A percentile compares a stretch with the other conserved stretches of the same genome.
Conservation (phyloP, 2,888 invertebrate species). For the Drosophila planitibia region DNA sequence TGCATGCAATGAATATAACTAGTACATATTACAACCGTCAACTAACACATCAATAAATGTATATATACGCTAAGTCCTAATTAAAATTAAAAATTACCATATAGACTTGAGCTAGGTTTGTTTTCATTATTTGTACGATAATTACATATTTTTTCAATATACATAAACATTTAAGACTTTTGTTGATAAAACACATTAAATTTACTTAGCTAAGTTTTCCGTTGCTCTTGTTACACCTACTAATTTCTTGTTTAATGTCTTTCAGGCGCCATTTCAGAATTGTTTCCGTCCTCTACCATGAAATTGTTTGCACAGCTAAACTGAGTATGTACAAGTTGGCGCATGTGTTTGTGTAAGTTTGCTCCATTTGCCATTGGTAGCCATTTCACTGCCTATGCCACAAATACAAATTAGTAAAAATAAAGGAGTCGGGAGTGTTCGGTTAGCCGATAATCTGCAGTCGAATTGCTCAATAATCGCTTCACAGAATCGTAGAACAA, state of each 20-base stretch:
- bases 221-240: slow-evolving; percentile 19
- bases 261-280: slow-evolving; percentile 30
- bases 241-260: slow-evolving; percentile 46
- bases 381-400: slow-evolving; percentile 59
- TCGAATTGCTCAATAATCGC: not conserved
- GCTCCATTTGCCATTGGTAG: slow-evolving; percentile 51
- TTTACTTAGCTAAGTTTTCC: slow-evolving; percentile 11
- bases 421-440: not conserved
- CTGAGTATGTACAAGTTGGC: slow-evolving; percentile 12
- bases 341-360: slow-evolving; percentile 23
- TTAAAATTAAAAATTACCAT: not conserved
- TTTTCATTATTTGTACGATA: not conserved
- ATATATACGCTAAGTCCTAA: not conserved
- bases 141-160: not conserved
- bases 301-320: slow-evolving; percentile 70
- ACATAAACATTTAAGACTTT: not conserved
- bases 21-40: not conserved
- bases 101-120: not conserved
- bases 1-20: not conserved
- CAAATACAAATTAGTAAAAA: slow-evolving; percentile 56
- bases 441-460: slow-evolving; percentile 2
- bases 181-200: not conserved
- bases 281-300: slow-evolving; percentile 44
- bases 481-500: no score
- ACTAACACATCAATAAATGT: not conserved